These are phyloP conservation scores for Siniperca scherzeri DNA, from an alignment of 2,797 vertebrate genomes.

Conservation along the genomic window DNA sequence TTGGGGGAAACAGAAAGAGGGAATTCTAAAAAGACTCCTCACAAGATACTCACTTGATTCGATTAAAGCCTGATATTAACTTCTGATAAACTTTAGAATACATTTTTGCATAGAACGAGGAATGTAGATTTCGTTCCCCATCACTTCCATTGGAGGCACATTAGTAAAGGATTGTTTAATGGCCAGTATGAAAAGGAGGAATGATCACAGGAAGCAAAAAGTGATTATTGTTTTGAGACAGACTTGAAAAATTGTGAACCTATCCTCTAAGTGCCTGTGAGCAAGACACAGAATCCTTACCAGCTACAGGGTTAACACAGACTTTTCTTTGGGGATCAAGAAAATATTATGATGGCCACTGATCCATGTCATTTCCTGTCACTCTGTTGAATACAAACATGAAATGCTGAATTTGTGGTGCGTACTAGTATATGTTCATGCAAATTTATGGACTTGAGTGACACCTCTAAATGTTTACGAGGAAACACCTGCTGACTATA, in stretches of 20 bases:
- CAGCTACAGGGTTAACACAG: neutral
- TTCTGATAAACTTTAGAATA: neutral
- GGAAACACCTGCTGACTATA: constrained; percentile 40
- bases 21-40: neutral
- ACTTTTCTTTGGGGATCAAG: constrained; percentile 1
- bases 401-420: constrained; percentile 9
- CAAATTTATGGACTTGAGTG: constrained; percentile 34
- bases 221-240: neutral
- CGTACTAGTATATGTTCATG: neutral
- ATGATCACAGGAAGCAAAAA: neutral
- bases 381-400: neutral
- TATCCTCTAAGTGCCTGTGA: neutral
- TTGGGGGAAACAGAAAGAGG: neutral
- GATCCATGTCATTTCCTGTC: constrained; percentile 29
- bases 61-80: constrained; percentile 10
- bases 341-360: constrained; percentile 20
- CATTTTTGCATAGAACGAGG: neutral
- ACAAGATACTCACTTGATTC: constrained; percentile 12
- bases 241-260: neutral
- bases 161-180: neutral
- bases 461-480: constrained; percentile 38
- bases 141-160: neutral
- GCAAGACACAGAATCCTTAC: constrained; percentile 9
- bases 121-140: neutral
- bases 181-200: neutral